phyloP scores from a whole-genome alignment of 2,888 invertebrate genomes.

The Nezara viridula region DNA sequence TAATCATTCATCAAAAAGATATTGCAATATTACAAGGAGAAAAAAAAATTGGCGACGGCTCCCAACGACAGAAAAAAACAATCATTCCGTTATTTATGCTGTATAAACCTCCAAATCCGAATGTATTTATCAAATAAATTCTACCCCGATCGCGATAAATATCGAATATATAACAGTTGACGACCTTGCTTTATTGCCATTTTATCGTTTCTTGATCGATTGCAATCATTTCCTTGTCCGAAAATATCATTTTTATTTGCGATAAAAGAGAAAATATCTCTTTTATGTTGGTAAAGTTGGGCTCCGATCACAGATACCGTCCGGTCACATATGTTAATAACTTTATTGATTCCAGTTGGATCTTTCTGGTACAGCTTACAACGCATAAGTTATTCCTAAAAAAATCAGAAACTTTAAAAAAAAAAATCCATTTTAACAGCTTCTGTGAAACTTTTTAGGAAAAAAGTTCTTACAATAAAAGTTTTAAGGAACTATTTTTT shows the following conservation, averaged over 20 bases:
- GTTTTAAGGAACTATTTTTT: no score
- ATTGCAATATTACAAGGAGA: not conserved
- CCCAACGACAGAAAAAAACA: not conserved
- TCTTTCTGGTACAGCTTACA: no score
- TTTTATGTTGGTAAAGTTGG: not conserved
- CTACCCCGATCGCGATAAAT: not conserved
- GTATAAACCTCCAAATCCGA: not conserved
- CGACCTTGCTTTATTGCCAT: not conserved
- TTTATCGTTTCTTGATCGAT: constrained; percentile 17
- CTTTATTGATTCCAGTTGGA: not conserved
- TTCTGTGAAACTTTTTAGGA: no score
- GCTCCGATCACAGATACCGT: not conserved
- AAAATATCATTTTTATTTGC: not conserved
- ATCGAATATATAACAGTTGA: not conserved
- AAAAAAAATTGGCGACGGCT: not conserved
- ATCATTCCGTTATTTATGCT: not conserved
- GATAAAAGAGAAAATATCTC: not conserved
- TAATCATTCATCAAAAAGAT: not conserved
- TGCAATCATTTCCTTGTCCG: not conserved
- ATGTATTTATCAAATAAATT: constrained; percentile 1
- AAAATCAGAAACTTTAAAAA: no score
- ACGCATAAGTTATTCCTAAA: no score
- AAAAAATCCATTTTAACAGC: no score
- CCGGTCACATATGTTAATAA: not conserved
- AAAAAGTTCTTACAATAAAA: no score